Evolutionary conservation across 1,140 invertebrate genomes (phyloP), one percentile per base, ranked within the genome.

Genomic region (Hyles euphorbiae): DNA sequence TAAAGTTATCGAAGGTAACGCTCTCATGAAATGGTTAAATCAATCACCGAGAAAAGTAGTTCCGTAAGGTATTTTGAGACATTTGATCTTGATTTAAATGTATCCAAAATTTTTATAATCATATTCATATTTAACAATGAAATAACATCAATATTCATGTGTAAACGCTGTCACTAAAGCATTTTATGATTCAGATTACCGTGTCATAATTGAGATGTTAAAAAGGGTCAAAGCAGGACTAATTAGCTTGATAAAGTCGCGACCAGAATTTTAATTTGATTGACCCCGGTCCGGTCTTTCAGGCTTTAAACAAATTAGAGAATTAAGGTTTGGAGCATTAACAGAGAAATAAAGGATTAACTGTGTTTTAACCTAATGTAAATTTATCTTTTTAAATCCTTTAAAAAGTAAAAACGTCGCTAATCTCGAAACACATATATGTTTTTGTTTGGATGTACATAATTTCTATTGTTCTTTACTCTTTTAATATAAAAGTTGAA

Each of bases 171-270:
- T 5, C 7, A n/a, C 46, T 10, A 40, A 40, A 40, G 8, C 36
- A 8, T 40, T 40, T 40, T 5, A 40, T 8, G 36, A 40, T 40
- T 40, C 8, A 40, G 8, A 40, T 5, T 1, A 22, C 8, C 8
- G 4, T 40, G 8, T 40, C 5, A 12, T 48, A 48, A 48, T 48
- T 48, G 22, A 2, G 47, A 12, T 48, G 9, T 48, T n/a, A 12
- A 2, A 22, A 48, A 48, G n/a, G n/a, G 47, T 10, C 8, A 48
- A 48, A 40, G 34, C 8, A 54, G 44, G 44, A 0, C n/a, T 54
- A 60, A 60, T 60, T 53, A 53, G 47, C 46, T 44, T 50, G 33
- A 53, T 49, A 54, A 51, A 60, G 46, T 40, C 44, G 52, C 48
- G 51, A 60, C 50, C 44, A 48, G 52, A 53, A 60, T 12, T 6